Evolutionary conservation across 2,888 invertebrate species (phyloP).

Genomic region (Rugalucina vietnamica): DNA sequence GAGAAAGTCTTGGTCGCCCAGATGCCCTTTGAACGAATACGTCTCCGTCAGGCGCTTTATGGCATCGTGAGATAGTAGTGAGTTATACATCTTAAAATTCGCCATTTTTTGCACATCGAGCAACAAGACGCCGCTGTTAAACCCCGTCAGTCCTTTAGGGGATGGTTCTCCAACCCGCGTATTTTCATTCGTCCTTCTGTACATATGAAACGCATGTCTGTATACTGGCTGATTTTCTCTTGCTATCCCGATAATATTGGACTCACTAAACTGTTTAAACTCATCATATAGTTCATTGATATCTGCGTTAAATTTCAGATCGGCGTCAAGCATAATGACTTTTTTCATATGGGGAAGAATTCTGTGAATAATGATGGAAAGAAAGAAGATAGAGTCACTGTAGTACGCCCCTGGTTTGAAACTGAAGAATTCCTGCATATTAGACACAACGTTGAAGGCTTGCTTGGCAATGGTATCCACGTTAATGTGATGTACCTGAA

Average conservation of each 20-base stretch:
- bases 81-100: slow-evolving; percentile 87
- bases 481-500: slow-evolving; percentile 87
- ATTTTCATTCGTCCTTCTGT: slow-evolving; percentile 87
- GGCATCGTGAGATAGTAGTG: slow-evolving; percentile 83
- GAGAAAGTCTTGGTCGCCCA: slow-evolving; percentile 94
- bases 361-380: slow-evolving; percentile 90
- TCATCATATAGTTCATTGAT: slow-evolving; percentile 88
- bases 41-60: slow-evolving; percentile 81
- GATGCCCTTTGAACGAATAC: slow-evolving; percentile 86
- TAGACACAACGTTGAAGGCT: slow-evolving; percentile 87
- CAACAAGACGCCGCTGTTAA: slow-evolving; percentile 92
- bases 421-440: slow-evolving; percentile 89
- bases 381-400: slow-evolving; percentile 91
- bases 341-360: slow-evolving; percentile 88
- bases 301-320: slow-evolving; percentile 90
- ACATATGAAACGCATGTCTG: slow-evolving; percentile 89
- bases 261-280: slow-evolving; percentile 88
- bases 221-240: slow-evolving; percentile 92
- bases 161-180: slow-evolving; percentile 87
- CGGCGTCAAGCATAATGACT: slow-evolving; percentile 91
- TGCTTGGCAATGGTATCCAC: slow-evolving; percentile 87
- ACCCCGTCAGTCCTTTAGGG: slow-evolving; percentile 87
- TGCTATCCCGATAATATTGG: slow-evolving; percentile 87
- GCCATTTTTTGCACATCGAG: slow-evolving; percentile 89
- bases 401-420: slow-evolving; percentile 90